Evolutionary conservation across 1,140 invertebrate genomes (phyloP), one percentile per base, ranked within the genome.

Genomic region (Drosophila murphyi): DNA sequence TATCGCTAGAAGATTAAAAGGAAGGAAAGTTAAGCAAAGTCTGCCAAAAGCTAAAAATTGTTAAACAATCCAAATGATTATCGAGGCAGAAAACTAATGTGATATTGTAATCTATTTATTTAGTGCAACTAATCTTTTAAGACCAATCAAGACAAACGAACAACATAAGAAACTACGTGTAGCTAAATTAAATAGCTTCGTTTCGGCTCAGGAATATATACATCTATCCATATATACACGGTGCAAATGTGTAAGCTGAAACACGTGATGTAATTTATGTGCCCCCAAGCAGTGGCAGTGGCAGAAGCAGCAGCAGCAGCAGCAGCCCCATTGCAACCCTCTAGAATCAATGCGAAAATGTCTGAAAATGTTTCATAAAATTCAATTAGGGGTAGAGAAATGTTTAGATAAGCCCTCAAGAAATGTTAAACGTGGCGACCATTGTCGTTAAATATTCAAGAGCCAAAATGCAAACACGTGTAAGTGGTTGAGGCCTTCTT

Each of bases 231-330:
- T 69, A 56, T 50, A 45, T 56, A 51, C 73, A 77, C 45, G 78
- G 64, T 60, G 72, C 85, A 72, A 54, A 86, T 78, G 50, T 85
- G 82, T 86, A 78, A 86, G 64, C 82, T 85, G 54, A 35, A 57
- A 78, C 82, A 86, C 82, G 82, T 86, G 82, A 80, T 78, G 65
- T 71, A 75, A 81, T 87, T 86, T 72, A 86, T 75, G 82, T 61
- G 64, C 45, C 68, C 69, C 62, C 54, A 81, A 70, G 64, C 55
- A 55, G 37, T 29, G n/a, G 39, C 39, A 43, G 20, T 20, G 20
- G 3, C 39, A 43, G 39, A 1, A 43, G 3, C 39, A 41, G 8
- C 8, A 41, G 39, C 39, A 41, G 39, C 8, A 10, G 3, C 3
- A 41, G 7, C 39, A 43, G 39, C 39, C 60, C 41, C 52, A 78